phyloP scores from a whole-genome alignment of 2,797 vertebrate species.

The Podarcis siculus region DNA sequence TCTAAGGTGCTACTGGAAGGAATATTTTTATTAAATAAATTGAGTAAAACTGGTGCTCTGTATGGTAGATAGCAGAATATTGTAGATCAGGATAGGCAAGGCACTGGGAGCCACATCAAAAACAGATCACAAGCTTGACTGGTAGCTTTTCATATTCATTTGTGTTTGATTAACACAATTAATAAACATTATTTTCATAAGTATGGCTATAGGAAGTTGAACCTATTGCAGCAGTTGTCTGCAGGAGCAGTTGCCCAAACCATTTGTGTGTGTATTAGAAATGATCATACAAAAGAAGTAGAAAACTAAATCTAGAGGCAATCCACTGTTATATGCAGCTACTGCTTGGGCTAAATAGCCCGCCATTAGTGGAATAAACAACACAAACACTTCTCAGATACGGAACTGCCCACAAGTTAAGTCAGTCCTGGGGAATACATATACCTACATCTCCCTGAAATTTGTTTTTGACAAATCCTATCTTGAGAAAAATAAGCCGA shows the following conservation, averaged over 20 bases:
- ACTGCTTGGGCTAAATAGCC: not conserved
- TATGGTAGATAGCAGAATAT: not conserved
- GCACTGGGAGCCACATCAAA: not conserved
- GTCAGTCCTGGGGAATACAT: not conserved
- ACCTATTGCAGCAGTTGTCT: not conserved
- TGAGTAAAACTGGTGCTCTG: not conserved
- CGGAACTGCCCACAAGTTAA: not conserved
- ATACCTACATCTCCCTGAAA: not conserved
- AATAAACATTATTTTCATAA: not conserved
- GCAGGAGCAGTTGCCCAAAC: not conserved
- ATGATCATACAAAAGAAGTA: not conserved
- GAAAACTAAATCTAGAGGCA: not conserved
- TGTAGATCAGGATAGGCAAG: not conserved
- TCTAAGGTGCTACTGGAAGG: too few species aligned
- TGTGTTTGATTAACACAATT: not conserved
- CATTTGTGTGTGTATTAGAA: not conserved
- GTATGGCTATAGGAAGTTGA: not conserved
- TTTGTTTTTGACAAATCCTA: not conserved
- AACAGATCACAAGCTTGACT: not conserved
- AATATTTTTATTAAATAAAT: too few species aligned
- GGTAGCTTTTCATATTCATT: not conserved
- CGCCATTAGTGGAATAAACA: not conserved
- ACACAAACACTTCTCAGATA: not conserved
- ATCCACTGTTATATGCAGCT: not conserved
- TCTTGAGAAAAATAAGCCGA: not conserved